phyloP scores from a whole-genome alignment of 2,888 invertebrate genomes.

The Latrodectus elegans region DNA sequence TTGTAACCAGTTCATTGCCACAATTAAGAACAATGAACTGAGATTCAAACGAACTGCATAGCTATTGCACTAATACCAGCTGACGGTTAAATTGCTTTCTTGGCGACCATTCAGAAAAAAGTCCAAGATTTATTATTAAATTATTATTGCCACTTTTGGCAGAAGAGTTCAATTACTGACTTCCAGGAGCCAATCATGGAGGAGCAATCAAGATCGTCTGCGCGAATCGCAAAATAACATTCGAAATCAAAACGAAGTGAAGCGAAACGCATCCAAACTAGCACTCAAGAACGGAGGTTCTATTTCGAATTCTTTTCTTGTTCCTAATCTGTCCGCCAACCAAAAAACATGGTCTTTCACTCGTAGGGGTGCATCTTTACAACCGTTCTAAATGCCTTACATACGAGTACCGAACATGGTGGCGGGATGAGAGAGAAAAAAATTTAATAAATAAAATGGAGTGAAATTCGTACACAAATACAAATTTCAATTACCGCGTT shows the following conservation, averaged over 20 bases:
- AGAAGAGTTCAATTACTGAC: slow-evolving; percentile 1
- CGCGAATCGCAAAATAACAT: background rate
- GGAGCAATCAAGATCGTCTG: background rate
- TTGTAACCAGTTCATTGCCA: background rate
- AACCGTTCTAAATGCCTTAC: background rate
- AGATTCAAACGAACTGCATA: background rate
- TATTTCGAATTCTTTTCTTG: background rate
- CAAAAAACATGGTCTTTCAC: slow-evolving; percentile 1
- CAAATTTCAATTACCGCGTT: slow-evolving; percentile 56
- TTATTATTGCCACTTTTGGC: background rate
- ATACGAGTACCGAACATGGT: background rate
- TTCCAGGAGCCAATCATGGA: background rate
- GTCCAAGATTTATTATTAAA: background rate
- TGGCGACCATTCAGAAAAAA: background rate
- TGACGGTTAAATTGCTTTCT: background rate
- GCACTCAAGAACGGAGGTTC: background rate
- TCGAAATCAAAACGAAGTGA: background rate
- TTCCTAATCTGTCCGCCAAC: background rate
- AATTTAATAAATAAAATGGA: background rate
- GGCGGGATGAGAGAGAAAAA: background rate
- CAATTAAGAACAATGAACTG: slow-evolving; percentile 2
- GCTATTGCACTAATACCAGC: background rate
- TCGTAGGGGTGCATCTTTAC: background rate
- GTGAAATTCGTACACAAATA: slow-evolving; percentile 43
- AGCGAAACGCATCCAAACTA: slow-evolving; percentile 6